Percentiles rank a stretch among this genome's conserved stretches.
Conservation (phyloP, 2,797 vertebrate genomes). For the Aselliscus stoliczkanus region DNA sequence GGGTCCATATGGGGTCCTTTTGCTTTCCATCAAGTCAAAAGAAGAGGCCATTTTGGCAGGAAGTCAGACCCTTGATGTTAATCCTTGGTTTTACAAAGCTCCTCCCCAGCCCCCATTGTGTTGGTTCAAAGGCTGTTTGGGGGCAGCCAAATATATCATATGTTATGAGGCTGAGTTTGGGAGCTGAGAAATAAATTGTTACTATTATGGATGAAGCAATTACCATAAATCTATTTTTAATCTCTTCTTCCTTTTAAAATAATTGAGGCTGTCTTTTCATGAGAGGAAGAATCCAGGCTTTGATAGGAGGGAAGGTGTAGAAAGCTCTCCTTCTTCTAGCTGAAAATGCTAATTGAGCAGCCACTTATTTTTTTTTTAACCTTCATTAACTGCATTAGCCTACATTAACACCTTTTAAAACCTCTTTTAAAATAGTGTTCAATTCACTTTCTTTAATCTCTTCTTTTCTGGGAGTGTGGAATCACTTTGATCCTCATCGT, state of each 20-base stretch:
- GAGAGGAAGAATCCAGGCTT: constrained; percentile 81
- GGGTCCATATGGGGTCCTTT: background rate
- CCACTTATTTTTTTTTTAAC: constrained; percentile 77
- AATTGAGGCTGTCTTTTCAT: constrained; percentile 81
- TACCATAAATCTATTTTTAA: constrained; percentile 81
- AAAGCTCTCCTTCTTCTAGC: constrained; percentile 81
- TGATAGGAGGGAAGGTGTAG: constrained; percentile 84
- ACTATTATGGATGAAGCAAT: constrained; percentile 78
- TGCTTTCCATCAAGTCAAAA: background rate
- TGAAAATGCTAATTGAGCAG: constrained; percentile 87
- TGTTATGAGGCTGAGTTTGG: constrained; percentile 73
- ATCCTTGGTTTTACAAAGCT: constrained; percentile 50
- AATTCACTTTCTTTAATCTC: constrained; percentile 90
- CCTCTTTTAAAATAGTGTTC: constrained; percentile 85
- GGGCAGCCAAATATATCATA: constrained; percentile 41
- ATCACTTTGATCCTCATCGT: constrained; percentile 85
- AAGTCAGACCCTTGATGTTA: background rate
- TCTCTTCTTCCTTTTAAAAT: constrained; percentile 81
- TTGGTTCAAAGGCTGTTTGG: constrained; percentile 67
- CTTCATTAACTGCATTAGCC: constrained; percentile 84
- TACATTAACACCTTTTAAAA: constrained; percentile 89
- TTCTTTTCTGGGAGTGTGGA: constrained; percentile 80
- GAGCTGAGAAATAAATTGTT: constrained; percentile 79
- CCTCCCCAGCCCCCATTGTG: background rate
- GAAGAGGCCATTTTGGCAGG: background rate